Evolutionary conservation across 2,113 vertebrate species (phyloP), one percentile per base, ranked within the genome.

Genomic region (Hucho hucho): DNA sequence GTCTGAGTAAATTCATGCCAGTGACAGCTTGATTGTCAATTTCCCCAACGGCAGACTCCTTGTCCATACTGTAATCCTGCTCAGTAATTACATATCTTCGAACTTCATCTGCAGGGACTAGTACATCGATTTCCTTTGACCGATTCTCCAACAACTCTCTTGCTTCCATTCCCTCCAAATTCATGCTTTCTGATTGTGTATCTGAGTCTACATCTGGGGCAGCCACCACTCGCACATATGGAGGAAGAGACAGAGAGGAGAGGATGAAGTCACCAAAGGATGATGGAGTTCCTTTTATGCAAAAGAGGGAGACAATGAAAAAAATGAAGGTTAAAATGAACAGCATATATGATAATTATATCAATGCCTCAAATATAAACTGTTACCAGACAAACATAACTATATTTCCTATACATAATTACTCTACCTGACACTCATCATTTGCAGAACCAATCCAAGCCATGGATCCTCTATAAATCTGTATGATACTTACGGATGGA

Each of bases 231-330:
- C 89, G 92, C 80, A 91, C 88, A 72, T 90, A 81, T 69, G 90
- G 89, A 46, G 88, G 90, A 28, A 89, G 87, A 7, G 90, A 89
- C 70, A 93, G 72, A 0, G 92, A 90, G 0, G 92, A 93, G 1
- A 93, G 86, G 82, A 92, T 91, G 86, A 88, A 91, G 43, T 92
- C 91, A 25, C 90, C 92, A n/a, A 89, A 87, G 32, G 90, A 89
- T 0, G 88, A 84, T 0, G 89, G 86, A 90, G 77, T 75, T 67
- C 75, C 25, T 86, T 90, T 61, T n/a, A n/a, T n/a, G n/a, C n/a
- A n/a, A n/a, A n/a, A n/a, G n/a, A n/a, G n/a, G n/a, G n/a, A n/a
- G 26, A 66, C 43, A 82, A 12, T 46, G 1, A 47, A 12, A 1
- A 67, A 64, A 0, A 43, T 43, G 1, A n/a, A 2, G n/a, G 58